Evolutionary conservation across 2,797 vertebrate species (phyloP).

Genomic region (Picus viridis): DNA sequence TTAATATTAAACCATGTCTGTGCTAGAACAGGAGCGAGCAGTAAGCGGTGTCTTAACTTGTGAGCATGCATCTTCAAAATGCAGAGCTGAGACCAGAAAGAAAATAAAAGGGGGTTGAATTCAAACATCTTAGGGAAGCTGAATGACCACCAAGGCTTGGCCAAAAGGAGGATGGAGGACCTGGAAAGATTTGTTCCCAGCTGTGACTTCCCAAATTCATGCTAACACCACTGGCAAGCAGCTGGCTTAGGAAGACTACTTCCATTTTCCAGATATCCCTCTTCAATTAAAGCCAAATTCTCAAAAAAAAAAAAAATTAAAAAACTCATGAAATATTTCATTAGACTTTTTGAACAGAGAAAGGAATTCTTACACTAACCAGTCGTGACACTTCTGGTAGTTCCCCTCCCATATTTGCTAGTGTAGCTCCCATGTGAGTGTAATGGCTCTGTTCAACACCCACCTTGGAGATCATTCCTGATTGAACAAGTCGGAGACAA

Average conservation of each 20-base stretch:
- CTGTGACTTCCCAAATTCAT: not conserved
- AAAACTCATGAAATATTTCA: not conserved
- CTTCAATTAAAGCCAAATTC: not conserved
- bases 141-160: not conserved
- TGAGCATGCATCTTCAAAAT: not conserved
- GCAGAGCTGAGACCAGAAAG: accelerated
- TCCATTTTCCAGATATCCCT: not conserved
- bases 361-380: not conserved
- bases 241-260: not conserved
- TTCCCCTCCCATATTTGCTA: not conserved
- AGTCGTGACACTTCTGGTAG: not conserved
- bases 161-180: not conserved
- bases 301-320: not conserved
- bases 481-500: not conserved
- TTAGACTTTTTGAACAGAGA: not conserved
- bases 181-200: not conserved
- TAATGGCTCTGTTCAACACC: not conserved
- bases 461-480: not conserved
- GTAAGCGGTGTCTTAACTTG: not conserved
- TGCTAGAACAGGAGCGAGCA: not conserved
- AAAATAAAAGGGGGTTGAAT: not conserved
- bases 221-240: not conserved
- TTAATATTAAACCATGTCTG: not conserved
- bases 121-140: not conserved
- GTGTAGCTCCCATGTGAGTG: accelerated